Evolutionary conservation across 2,888 invertebrate species (phyloP), one percentile per base, ranked within the genome.

Genomic region (Xanthia icteritia): DNA sequence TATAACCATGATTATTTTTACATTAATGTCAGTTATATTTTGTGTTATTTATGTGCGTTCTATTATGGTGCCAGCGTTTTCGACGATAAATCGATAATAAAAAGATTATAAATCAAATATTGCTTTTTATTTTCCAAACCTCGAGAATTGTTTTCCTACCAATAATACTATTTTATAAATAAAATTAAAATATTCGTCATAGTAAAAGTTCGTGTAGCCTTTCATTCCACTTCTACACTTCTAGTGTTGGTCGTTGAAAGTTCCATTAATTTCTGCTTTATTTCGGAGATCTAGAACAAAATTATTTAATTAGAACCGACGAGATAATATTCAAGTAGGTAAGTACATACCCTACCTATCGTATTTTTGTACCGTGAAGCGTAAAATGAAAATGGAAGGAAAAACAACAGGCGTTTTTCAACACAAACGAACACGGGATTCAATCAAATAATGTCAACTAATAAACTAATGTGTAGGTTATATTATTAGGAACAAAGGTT

Each of bases 191-290:
- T 76, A 67, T 5, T 77, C 1, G 0, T 36, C 20, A 36, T 39
- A 27, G n/a, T n/a, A 60, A 72, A 54, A 65, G 2, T 23, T 20
- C 15, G 1, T 42, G 20, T 15, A 42, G 39, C 2, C 2, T n/a
- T 66, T 89, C 83, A 92, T 23, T 94, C 92, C 1, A 68, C 82
- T 17, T 83, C 75, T 9, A 94, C 93, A 0, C 95, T 93, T 82
- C 82, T 90, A 9, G 86, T 88, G 85, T 96, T 95, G 9, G 94
- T 92, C 0, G 91, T 90, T 0, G 96, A 95, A 6, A 97, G 91
- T 76, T 96, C 95, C 80, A 93, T 93, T 27, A 97, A 91, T 84
- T 97, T 97, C 77, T 96, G 96, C 89, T 97, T 97, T 72, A 97
- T 96, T 91, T 97, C 96, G 2, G 97, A 90, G 81, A 97, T 97